Conservation (phyloP, 2,888 invertebrate genomes). For the Xestia xanthographa region DNA sequence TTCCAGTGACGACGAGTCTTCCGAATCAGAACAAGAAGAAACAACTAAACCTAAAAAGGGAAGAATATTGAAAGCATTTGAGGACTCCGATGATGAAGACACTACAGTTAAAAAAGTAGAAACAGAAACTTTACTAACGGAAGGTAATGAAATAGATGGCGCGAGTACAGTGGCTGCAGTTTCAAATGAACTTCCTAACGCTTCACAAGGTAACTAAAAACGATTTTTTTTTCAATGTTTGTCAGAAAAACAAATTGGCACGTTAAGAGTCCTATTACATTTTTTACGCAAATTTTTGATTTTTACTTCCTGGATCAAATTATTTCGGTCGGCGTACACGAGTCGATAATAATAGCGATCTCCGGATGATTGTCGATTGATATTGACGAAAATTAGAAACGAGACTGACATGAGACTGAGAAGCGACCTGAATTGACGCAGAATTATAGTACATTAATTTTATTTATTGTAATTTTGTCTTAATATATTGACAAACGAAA, state of each 20-base stretch:
- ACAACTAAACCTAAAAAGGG: constrained; percentile 78
- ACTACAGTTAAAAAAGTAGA: constrained; percentile 31
- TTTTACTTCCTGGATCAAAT: too few species aligned
- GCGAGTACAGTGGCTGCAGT: constrained; percentile 32
- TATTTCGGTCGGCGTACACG: too few species aligned
- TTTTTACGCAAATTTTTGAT: too few species aligned
- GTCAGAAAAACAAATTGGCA: background rate
- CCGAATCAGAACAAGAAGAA: constrained; percentile 80
- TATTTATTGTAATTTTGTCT: too few species aligned
- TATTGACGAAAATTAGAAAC: too few species aligned
- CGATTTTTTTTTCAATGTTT: background rate
- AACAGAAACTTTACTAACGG: constrained; percentile 5
- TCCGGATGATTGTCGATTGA: too few species aligned
- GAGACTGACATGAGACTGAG: too few species aligned
- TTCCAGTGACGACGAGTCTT: constrained; percentile 78
- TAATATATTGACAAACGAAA: too few species aligned
- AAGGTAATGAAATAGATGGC: constrained; percentile 27
- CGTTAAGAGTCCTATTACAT: too few species aligned
- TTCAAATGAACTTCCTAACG: constrained; percentile 58
- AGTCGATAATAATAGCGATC: too few species aligned
- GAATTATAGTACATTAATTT: too few species aligned
- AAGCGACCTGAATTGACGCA: too few species aligned
- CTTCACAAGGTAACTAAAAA: constrained; percentile 78
- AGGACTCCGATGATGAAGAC: constrained; percentile 87
- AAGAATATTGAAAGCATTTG: constrained; percentile 87